Base-by-base conservation (phyloP, 2,888 invertebrate species). In the Drosophila crucigera region DNA sequence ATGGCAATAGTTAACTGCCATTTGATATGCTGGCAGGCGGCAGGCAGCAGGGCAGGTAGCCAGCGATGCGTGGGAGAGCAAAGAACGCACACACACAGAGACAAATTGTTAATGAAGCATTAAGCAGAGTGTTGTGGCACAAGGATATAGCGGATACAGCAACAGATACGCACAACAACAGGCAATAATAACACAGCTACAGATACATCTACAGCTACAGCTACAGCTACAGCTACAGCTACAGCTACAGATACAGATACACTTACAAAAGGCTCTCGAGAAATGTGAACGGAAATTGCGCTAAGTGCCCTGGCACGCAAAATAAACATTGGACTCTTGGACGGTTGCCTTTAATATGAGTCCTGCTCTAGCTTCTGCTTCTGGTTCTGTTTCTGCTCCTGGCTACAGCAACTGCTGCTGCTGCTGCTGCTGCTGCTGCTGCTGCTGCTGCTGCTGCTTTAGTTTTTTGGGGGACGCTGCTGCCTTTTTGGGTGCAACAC, bases 301-400 rank as follows among this genome's bases (percentile, higher is more conserved):
- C 78, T 75, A 85, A 85, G 85, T 85, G 89, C 78, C 73, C 73
- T 69, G 74, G 74, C 82, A 89, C 89, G 89, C 89, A 86, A 86
- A 80, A 86, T 84, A 89, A 89, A 89, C 84, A 89, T 84, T 88
- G 75, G 73, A 30, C 63, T 30, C 56, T 56, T 41, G 28, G n/a
- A 41, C 39, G 37, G 43, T 58, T 47, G 33, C 68, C 70, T 78
- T 77, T 70, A 77, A 77, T 77, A 54, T 63, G 62, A 58, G 61
- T 66, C 72, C 63, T 70, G 60, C 37, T 59, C 59, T 54, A 43
- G 69, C n/a, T 19, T 11, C 25, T 22, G 61, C 11, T 16, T 14
- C 19, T 22, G 52, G 30, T 30, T 30, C 54, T 56, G 67, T 53
- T 25, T 31, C 59, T 43, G 4, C 10, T 65, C 59, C 62, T 68